These are phyloP conservation scores for Rhizoglyphus robini DNA, from an alignment of 1,140 invertebrate genomes.

Conservation along the genomic window DNA sequence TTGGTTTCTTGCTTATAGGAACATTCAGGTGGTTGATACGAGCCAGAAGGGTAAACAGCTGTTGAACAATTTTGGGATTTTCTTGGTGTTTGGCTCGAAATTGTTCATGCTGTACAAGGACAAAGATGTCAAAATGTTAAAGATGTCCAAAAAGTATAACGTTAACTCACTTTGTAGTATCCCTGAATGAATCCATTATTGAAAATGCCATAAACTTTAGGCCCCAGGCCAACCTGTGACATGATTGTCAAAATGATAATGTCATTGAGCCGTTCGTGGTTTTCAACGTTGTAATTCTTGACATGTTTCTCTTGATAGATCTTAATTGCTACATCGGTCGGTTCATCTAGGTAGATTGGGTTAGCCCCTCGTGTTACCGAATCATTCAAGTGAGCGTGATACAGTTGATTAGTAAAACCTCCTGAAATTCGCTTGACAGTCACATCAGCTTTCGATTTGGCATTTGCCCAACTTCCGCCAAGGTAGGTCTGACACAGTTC, in stretches of 20 bases:
- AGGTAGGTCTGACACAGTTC: conserved; percentile 1
- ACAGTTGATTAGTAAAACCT: conserved; percentile 11
- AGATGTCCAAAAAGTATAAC: not conserved
- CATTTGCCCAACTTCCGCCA: not conserved
- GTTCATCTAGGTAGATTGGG: not conserved
- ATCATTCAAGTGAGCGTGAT: not conserved
- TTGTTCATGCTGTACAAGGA: not conserved
- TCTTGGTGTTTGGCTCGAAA: conserved; percentile 1
- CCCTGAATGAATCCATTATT: conserved; percentile 11
- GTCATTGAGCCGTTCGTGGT: conserved; percentile 3
- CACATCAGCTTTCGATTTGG: not conserved
- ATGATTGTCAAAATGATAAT: conserved; percentile 3
- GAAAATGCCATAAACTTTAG: conserved; percentile 13
- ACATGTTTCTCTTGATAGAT: conserved; percentile 8
- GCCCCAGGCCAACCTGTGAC: conserved; percentile 1
- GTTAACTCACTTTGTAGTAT: not conserved
- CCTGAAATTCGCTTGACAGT: not conserved
- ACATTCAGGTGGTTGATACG: no score
- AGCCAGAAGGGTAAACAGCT: no score
- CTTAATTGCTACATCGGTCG: conserved; percentile 11
- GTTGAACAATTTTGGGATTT: not conserved
- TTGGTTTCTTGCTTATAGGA: not conserved
- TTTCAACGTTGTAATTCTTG: not conserved
- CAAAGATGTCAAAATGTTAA: not conserved
- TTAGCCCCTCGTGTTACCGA: not conserved